These are phyloP conservation scores for Patella caerulea DNA, from an alignment of 2,888 invertebrate genomes.

Conservation along the genomic window DNA sequence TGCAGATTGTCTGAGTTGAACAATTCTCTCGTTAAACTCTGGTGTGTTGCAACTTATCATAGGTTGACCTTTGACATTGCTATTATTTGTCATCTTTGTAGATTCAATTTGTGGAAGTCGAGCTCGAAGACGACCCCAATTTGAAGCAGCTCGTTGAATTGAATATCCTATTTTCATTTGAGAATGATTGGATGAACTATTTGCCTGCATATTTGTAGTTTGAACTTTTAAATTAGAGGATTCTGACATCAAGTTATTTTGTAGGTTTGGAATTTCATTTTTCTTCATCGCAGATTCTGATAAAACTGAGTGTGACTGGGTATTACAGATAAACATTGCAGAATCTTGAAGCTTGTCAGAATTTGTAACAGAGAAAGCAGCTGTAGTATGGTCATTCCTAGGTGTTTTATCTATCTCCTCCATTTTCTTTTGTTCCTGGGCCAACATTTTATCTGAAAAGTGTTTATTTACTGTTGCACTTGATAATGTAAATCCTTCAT, in stretches of 20 bases:
- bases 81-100: slow-evolving; percentile 1
- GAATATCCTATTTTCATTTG: background rate
- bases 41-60: background rate
- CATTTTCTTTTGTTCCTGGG: background rate
- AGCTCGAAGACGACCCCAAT: background rate
- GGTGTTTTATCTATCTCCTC: background rate
- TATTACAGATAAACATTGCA: background rate
- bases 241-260: background rate
- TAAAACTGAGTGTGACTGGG: background rate
- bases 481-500: background rate
- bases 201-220: background rate
- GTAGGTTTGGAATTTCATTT: background rate
- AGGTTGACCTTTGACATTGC: background rate
- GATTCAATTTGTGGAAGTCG: slow-evolving; percentile 5
- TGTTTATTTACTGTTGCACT: background rate
- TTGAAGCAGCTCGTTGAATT: background rate
- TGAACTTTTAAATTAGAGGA: background rate
- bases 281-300: background rate
- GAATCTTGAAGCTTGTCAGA: slow-evolving; percentile 1
- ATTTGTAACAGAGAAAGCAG: background rate
- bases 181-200: background rate
- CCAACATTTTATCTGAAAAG: background rate
- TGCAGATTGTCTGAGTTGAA: background rate
- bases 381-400: background rate
- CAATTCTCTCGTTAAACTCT: background rate